These are phyloP conservation scores for Gonioctena quinquepunctata DNA, from an alignment of 1,140 invertebrate species.

Conservation along the genomic window DNA sequence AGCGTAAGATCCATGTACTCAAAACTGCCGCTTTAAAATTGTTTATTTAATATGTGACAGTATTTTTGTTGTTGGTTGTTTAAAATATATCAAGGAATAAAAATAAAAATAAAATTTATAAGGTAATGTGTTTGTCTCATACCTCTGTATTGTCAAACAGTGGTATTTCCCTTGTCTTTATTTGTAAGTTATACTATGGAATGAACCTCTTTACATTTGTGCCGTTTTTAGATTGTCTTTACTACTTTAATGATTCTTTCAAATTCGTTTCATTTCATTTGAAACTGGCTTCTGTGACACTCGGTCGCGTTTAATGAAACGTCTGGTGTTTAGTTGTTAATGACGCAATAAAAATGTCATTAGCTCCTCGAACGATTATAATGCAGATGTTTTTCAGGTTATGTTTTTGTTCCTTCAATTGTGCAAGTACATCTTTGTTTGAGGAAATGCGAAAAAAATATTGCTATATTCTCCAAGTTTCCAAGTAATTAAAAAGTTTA, in stretches of 20 bases:
- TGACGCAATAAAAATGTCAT: neutral
- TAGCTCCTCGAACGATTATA: neutral
- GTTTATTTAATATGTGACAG: no score
- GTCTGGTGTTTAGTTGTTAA: neutral
- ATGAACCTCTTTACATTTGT: no score
- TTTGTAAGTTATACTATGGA: no score
- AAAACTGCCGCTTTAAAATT: no score
- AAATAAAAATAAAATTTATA: no score
- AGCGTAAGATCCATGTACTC: no score
- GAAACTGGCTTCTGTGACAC: neutral
- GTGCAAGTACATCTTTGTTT: neutral
- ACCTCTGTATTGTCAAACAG: no score
- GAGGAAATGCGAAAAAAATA: neutral
- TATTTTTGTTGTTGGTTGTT: no score
- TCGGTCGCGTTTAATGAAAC: neutral
- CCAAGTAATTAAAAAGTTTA: neutral
- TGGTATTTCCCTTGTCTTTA: no score
- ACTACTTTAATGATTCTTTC: neutral
- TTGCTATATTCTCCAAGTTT: neutral
- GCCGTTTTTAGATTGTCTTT: neutral
- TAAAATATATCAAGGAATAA: no score
- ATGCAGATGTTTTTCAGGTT: neutral
- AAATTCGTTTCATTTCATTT: neutral
- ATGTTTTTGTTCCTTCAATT: neutral
- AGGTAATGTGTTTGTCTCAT: no score